phyloP scores from a whole-genome alignment of 2,113 vertebrate species.

The Chrysemys picta region DNA sequence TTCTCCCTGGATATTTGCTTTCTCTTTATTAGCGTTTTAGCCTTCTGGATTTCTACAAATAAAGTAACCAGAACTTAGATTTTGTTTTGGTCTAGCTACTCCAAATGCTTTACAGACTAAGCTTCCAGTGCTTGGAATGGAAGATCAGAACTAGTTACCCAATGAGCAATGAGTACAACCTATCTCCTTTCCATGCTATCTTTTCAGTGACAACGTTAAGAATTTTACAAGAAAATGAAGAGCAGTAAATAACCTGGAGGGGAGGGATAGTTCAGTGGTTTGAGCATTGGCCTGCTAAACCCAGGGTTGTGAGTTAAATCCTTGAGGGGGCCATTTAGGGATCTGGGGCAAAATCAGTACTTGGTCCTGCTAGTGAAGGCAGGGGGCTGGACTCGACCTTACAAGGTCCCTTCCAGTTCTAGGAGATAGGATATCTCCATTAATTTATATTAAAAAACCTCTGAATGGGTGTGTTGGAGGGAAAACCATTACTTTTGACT shows the following conservation, averaged over 20 bases:
- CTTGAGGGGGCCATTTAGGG: too few species aligned
- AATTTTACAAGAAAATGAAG: neutral
- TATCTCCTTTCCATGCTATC: neutral
- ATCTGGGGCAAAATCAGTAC: too few species aligned
- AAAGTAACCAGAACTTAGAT: neutral
- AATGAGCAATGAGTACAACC: fast-evolving
- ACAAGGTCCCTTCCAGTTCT: too few species aligned
- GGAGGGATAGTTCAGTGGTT: too few species aligned
- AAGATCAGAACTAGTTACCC: neutral
- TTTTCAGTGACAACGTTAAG: neutral
- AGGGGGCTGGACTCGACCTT: too few species aligned
- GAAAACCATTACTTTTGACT: neutral
- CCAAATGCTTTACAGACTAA: neutral
- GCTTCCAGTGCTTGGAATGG: neutral
- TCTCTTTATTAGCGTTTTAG: neutral
- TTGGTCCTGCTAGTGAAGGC: too few species aligned
- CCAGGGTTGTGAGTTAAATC: too few species aligned
- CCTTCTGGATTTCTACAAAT: neutral
- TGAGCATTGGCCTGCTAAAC: too few species aligned
- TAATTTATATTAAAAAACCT: too few species aligned
- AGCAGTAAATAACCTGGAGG: neutral
- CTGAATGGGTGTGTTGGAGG: neutral
- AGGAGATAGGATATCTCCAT: too few species aligned
- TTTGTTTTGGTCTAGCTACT: neutral
- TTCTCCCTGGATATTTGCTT: neutral